Evolutionary conservation across 2,888 invertebrate genomes (phyloP).

Genomic region (Leptura quadrifasciata): DNA sequence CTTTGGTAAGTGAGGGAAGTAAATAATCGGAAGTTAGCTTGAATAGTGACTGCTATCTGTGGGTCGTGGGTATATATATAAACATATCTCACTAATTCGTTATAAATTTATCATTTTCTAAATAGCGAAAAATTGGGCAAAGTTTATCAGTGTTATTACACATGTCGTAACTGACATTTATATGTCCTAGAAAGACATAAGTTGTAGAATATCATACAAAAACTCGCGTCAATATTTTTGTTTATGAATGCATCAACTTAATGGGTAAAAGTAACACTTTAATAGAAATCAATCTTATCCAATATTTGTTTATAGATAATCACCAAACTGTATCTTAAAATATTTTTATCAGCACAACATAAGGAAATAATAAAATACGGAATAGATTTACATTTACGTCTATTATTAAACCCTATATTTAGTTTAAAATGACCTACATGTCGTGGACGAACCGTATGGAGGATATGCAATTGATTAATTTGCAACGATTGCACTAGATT

Average conservation of each 20-base stretch:
- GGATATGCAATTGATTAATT: too few species aligned
- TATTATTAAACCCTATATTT: too few species aligned
- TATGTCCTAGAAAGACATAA: slow-evolving; percentile 18
- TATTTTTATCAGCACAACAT: too few species aligned
- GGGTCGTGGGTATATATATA: too few species aligned
- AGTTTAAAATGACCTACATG: too few species aligned
- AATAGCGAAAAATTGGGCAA: slow-evolving; percentile 4
- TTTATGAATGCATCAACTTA: background rate
- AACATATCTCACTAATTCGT: background rate
- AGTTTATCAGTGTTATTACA: slow-evolving; percentile 21
- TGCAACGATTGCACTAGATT: too few species aligned
- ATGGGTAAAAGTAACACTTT: background rate
- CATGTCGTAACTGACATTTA: slow-evolving; percentile 20
- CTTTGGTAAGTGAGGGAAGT: too few species aligned
- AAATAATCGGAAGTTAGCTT: too few species aligned
- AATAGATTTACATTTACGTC: too few species aligned
- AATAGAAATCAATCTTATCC: background rate
- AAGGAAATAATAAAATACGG: too few species aligned
- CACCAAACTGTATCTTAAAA: background rate
- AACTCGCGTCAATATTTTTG: background rate
- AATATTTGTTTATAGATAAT: background rate
- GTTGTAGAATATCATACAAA: slow-evolving; percentile 1
- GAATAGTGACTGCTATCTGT: too few species aligned
- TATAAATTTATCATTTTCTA: background rate
- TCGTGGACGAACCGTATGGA: too few species aligned